These are phyloP conservation scores for Mesembrinibis cayennensis DNA, from an alignment of 2,113 vertebrate genomes.

Conservation along the genomic window DNA sequence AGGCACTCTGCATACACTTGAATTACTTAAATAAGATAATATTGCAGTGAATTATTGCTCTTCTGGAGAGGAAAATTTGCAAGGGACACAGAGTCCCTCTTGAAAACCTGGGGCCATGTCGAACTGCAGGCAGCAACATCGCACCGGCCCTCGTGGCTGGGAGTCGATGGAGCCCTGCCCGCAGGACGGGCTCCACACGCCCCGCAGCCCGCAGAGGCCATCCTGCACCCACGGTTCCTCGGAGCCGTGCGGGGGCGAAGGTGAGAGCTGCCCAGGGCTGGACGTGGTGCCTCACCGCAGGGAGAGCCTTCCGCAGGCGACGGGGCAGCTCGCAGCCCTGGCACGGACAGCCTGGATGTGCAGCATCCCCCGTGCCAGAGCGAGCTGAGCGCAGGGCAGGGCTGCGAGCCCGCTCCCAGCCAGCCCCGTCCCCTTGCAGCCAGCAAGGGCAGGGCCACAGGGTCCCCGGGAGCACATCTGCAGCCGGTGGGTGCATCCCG, in stretches of 20 bases:
- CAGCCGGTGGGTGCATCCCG: not conserved
- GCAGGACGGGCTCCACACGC: not conserved
- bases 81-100: not conserved
- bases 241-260: not conserved
- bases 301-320: not conserved
- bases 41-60: not conserved
- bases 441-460: too few species aligned
- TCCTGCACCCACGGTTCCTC: not conserved
- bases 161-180: too few species aligned
- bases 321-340: not conserved
- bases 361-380: not conserved
- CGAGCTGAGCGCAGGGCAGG: accelerated
- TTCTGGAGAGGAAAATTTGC: not conserved
- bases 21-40: not conserved
- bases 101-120: not conserved
- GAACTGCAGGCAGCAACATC: not conserved
- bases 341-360: not conserved
- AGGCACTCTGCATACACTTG: not conserved
- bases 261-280: not conserved
- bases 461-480: not conserved
- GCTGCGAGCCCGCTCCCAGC: not conserved
- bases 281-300: not conserved
- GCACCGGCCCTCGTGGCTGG: not conserved
- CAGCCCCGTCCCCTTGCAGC: not conserved
- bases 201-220: accelerated